These are phyloP conservation scores for Dinomys branickii DNA, from an alignment of 2,113 vertebrate species.

Conservation along the genomic window DNA sequence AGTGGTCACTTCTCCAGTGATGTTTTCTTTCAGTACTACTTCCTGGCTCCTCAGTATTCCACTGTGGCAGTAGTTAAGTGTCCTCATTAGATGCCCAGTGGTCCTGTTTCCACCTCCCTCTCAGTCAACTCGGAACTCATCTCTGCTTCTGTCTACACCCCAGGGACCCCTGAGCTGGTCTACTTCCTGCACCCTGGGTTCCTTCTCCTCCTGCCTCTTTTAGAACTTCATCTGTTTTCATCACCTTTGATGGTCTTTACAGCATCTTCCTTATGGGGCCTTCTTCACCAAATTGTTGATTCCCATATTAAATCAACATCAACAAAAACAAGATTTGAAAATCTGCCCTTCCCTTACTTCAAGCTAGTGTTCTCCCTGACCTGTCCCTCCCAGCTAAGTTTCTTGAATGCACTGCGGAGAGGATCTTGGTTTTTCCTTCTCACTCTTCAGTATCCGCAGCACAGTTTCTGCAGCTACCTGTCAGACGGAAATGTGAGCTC, in stretches of 20 bases:
- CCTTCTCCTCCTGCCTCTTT: background rate
- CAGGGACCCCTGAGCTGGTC: background rate
- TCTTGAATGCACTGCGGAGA: background rate
- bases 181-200: background rate
- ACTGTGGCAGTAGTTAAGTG: background rate
- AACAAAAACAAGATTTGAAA: background rate
- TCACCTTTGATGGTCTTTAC: background rate
- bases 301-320: background rate
- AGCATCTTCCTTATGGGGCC: background rate
- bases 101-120: background rate
- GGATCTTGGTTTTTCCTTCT: background rate
- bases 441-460: background rate
- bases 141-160: background rate
- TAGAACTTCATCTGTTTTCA: background rate
- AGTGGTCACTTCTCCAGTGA: background rate
- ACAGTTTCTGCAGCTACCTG: background rate
- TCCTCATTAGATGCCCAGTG: background rate
- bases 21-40: background rate
- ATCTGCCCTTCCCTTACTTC: background rate
- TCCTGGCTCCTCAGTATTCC: background rate
- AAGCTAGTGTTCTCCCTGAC: background rate
- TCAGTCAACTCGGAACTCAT: background rate
- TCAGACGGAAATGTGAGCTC: accelerated
- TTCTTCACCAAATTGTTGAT: background rate
- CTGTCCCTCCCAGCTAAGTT: background rate